Evolutionary conservation across 2,113 vertebrate genomes (phyloP), one percentile per base, ranked within the genome.

Genomic region (Sinosuthora webbiana): DNA sequence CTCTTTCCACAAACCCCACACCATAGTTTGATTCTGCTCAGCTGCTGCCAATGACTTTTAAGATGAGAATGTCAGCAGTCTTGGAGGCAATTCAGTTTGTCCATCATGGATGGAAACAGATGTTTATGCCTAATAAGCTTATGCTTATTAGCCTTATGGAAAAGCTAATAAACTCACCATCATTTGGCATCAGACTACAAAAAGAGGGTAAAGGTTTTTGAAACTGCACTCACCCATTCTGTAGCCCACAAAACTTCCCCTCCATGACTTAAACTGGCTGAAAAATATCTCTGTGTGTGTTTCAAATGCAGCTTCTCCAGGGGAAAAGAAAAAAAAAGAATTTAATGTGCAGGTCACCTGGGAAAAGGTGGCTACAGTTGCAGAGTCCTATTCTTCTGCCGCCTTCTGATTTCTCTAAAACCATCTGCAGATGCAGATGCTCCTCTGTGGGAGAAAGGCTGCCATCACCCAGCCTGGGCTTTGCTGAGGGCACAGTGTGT

Each of bases 401-500:
- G 53, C n/a, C 8, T 5, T 1, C 25, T 84, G 20, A 8, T 63
- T 87, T 75, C 69, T 81, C 49, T 19, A 28, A 45, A 89, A 37
- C 21, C 60, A 33, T 25, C 7, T 42, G 42, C 33, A 56, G 39
- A 45, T 21, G 39, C 27, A 78, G 73, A 7, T 78, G 55, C 33
- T 82, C 11, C 5, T 56, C 31, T 25, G 2, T 10, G 23, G 55
- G 21, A 45, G 4, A 16, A 82, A 79, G 39, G 41, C 30, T 50
- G 8, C 27, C 6, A 6, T 41, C 57, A 41, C 13, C 53, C n/a
- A 71, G 41, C n/a, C 39, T 17, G 7, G 71, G 63, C 56, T 83
- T 70, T 86, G 23, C 64, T 42, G 39, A 77, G 35, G 27, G 20
- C 35, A 44, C 0, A 5, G 13, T 2, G 0, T 11, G 41, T 0